Base-by-base conservation (phyloP, 2,888 invertebrate genomes). In the Noctua comes region DNA sequence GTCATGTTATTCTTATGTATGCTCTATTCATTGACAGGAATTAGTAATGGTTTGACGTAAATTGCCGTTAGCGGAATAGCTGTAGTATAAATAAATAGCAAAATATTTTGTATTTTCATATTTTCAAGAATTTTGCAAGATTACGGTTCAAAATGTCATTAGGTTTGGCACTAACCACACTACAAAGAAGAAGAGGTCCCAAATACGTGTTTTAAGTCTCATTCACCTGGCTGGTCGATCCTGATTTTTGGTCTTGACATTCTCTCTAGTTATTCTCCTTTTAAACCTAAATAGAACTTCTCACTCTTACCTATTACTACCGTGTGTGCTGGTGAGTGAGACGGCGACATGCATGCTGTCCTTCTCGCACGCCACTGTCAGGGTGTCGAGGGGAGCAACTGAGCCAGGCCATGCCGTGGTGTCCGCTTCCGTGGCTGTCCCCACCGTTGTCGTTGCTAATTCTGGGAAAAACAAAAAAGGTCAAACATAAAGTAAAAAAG, bases 341-440 rank as follows among this genome's bases (percentile, higher is more conserved):
- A 97, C 92, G 80, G 96, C 96, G 90, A 97, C 94, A 75, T 96
- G 96, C 97, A 97, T 97, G 93, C 93, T 95, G 91, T 97, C 97
- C 83, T 94, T 92, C 88, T 96, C 96, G 91, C 97, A 97, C 90
- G 95, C 92, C 51, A 97, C 95, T 5, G 95, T 90, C 46, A 96
- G 92, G 71, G 95, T 95, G 93, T 96, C 96, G 64, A 96, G 92
- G 7, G 96, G 95, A 68, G 95, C 95, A 69, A 95, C 92, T 59
- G 94, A 92, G 36, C 91, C 93, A 16, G 96, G 94, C 96, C 96
- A 96, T 79, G 92, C 88, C 21, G 94, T 94, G 27, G 93, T 91
- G 74, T 94, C 94, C 5, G 92, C 88, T 77, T 95, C 96, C 54
- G 93, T 93, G 21, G 93, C 93, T 62, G 93, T 92, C 0, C 94